phyloP scores from a whole-genome alignment of 2,113 vertebrate species.

The Halichoerus grypus region DNA sequence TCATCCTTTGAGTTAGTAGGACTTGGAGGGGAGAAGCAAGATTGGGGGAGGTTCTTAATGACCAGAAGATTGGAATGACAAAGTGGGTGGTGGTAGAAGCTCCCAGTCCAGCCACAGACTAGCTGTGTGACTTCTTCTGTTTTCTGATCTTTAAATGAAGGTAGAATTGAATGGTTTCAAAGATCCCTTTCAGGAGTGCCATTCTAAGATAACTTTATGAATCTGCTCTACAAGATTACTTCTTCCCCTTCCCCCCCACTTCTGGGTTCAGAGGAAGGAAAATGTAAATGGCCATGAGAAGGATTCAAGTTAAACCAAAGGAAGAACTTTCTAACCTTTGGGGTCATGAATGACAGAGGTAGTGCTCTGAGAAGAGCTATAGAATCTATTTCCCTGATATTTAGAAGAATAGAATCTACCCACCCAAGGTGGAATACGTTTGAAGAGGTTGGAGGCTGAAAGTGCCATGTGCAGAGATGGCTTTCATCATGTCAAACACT shows the following conservation, averaged over 20 bases:
- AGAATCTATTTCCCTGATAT: not conserved
- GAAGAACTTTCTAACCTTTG: not conserved
- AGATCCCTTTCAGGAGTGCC: not conserved
- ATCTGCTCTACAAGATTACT: not conserved
- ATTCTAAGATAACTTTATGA: not conserved
- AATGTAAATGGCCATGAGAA: not conserved
- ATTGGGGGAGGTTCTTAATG: not conserved
- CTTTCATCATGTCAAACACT: not conserved
- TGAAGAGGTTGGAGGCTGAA: not conserved
- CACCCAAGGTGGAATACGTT: not conserved
- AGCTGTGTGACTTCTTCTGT: not conserved
- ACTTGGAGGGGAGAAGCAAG: not conserved
- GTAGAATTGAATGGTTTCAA: not conserved
- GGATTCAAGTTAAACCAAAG: not conserved
- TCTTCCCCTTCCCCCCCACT: not conserved
- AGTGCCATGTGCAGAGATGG: not conserved
- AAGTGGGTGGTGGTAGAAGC: not conserved
- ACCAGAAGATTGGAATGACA: not conserved
- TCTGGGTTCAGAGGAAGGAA: not conserved
- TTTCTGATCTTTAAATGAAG: not conserved
- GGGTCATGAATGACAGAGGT: not conserved
- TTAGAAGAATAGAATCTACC: not conserved
- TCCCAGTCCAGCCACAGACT: not conserved
- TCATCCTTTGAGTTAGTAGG: not conserved
- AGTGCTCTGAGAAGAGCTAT: not conserved